Percentiles rank a stretch among this genome's conserved stretches.
Evolutionary conservation across 2,888 invertebrate genomes (phyloP).

Genomic region (Erebia epiphron): DNA sequence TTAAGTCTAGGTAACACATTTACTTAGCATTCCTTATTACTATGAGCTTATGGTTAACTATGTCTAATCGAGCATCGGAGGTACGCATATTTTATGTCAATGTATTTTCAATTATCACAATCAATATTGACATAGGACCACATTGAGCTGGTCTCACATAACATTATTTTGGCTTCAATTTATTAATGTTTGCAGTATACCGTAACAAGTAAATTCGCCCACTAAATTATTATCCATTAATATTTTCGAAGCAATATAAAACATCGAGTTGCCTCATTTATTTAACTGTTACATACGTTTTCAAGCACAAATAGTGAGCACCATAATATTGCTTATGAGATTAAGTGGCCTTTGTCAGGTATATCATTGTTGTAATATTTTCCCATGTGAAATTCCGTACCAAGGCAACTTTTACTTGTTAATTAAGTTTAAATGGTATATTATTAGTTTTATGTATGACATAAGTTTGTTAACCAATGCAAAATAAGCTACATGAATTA

Average conservation of each 20-base stretch:
- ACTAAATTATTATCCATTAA: conserved; percentile 1
- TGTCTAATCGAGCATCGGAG: too few relatives aligned
- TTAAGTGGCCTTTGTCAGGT: conserved; percentile 18
- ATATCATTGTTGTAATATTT: neutral
- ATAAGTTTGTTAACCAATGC: conserved; percentile 18
- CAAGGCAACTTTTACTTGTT: conserved; percentile 15
- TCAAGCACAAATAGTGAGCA: conserved; percentile 8
- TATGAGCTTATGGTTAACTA: too few relatives aligned
- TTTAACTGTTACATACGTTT: conserved; percentile 8
- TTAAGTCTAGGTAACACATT: too few relatives aligned
- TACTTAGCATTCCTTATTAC: too few relatives aligned
- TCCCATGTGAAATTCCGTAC: neutral
- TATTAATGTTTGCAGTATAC: neutral
- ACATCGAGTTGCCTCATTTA: conserved; percentile 14
- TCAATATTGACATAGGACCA: neutral
- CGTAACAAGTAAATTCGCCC: conserved; percentile 4
- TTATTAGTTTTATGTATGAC: conserved; percentile 10
- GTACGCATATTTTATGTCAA: too few relatives aligned
- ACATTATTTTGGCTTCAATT: neutral
- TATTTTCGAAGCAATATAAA: conserved; percentile 12
- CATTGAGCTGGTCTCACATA: conserved; percentile 16
- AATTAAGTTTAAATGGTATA: conserved; percentile 8
- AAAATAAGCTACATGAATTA: conserved; percentile 9
- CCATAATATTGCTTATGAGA: conserved; percentile 7
- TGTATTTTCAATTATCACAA: neutral